Conservation (phyloP, 1,140 invertebrate species). For the Stratiolaelaps scimitus region DNA sequence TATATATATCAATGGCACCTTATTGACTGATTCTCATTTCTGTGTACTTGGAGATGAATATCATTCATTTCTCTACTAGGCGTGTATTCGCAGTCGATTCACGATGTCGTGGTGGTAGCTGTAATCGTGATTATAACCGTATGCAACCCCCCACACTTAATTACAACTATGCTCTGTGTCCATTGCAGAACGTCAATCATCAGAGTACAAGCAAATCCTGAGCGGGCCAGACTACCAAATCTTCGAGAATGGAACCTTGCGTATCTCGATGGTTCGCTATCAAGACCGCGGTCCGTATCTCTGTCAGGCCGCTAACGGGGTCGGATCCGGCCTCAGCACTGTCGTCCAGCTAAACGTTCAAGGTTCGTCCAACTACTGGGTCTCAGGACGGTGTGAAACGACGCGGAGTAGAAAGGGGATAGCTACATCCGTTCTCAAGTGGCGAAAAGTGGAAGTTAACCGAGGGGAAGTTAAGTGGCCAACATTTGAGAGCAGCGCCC, state of each 20-base stretch:
- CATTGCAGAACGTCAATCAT: conserved; percentile 32
- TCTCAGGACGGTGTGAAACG: too few species aligned
- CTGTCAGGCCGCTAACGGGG: conserved; percentile 43
- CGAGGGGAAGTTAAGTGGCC: not conserved
- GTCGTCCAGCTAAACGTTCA: conserved; percentile 42
- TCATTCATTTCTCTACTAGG: too few species aligned
- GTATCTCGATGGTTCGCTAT: conserved; percentile 39
- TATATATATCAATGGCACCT: too few species aligned
- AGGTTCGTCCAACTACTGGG: conserved; percentile 34
- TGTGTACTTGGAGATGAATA: too few species aligned
- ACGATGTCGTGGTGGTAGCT: not conserved
- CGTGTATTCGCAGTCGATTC: too few species aligned
- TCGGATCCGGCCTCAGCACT: conserved; percentile 44
- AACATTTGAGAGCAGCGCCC: too few species aligned
- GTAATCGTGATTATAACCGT: not conserved
- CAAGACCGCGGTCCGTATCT: conserved; percentile 42
- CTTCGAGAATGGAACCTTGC: conserved; percentile 42
- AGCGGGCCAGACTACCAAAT: conserved; percentile 38
- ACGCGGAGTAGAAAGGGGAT: not conserved
- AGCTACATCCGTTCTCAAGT: conserved; percentile 14
- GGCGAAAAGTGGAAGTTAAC: not conserved
- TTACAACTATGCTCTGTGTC: conserved; percentile 27
- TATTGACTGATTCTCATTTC: too few species aligned
- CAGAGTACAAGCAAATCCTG: conserved; percentile 32
- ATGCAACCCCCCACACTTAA: not conserved